phyloP scores from a whole-genome alignment of 2,113 vertebrate species.

The Sceloporus tristichus region DNA sequence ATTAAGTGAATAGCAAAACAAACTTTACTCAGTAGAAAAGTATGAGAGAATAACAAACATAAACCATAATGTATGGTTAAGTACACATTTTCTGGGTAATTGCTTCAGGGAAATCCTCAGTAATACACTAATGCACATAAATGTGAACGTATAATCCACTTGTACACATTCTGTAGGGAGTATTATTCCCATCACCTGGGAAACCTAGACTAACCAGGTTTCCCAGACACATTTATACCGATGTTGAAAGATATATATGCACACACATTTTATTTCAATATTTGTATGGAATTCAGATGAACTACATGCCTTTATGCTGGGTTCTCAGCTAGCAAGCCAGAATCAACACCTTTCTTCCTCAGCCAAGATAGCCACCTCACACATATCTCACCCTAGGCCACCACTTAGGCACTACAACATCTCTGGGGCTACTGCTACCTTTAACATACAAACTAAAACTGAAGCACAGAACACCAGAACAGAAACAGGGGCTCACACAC shows the following conservation, averaged over 20 bases:
- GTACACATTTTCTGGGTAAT: not conserved
- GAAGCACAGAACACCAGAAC: not conserved
- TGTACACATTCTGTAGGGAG: not conserved
- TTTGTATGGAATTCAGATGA: no score
- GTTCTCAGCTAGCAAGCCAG: not conserved
- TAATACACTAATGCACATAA: not conserved
- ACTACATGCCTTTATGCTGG: not conserved
- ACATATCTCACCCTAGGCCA: not conserved
- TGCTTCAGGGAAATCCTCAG: not conserved
- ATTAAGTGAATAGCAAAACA: not conserved
- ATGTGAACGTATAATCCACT: not conserved
- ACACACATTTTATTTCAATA: not conserved
- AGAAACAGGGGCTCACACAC: not conserved
- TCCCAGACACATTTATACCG: not conserved
- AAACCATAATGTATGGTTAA: not conserved
- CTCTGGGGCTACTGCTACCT: not conserved
- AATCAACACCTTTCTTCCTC: not conserved
- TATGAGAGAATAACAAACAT: not conserved
- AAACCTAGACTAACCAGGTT: not conserved
- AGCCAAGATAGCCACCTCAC: not conserved
- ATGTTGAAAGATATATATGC: not conserved
- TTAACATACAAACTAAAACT: not conserved
- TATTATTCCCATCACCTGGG: not conserved
- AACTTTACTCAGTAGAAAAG: not conserved
- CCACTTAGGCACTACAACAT: not conserved